Evolutionary conservation across 2,888 invertebrate species (phyloP), one percentile per base, ranked within the genome.

Genomic region (Ptychoptera contaminata): DNA sequence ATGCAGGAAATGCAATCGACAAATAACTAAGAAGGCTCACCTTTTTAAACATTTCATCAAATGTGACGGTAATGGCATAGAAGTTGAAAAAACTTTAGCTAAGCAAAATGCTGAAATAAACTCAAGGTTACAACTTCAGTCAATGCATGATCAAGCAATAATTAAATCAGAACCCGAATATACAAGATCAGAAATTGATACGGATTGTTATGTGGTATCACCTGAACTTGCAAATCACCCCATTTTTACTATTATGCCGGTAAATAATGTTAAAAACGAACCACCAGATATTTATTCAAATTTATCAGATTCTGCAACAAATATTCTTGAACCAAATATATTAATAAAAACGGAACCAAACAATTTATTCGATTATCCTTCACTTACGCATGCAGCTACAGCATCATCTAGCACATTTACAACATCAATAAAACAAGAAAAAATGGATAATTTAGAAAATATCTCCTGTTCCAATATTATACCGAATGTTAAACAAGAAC

Each of bases 1-100:
- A 37, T 65, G 65, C 49, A 59, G 59, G 10, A 60, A 63, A 30
- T 65, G 65, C 50, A 58, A 55, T 48, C 55, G 56, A 11, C 31
- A 30, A 12, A 48, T 51, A 31, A 11, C 40, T 5, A 48, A 49
- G 30, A 48, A 46, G 37, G 10, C 16, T 2, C 31, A 40, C 9
- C 38, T 50, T 12, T 37, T 49, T 16, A 50, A 47, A 29, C 53
- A 53, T 41, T 37, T 50, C 9, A 43, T 52, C 11, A 23, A 40
- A 7, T 53, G 53, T 44, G 35, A 45, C 2, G 44, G 32, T 12
- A 40, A 29, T 10, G 23, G 23, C 7, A 23, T 23, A 5, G 23
- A 23, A 23, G 3, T 23, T 3, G 23, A 23, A 7, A 23, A 23
- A 23, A 23, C 23, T 5, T 23, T 23, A 23, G 23, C 23, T 7